A percentile compares a stretch with the other conserved stretches of the same genome.
phyloP scores from a whole-genome alignment of 2,797 vertebrate genomes.

The Falco naumanni region DNA sequence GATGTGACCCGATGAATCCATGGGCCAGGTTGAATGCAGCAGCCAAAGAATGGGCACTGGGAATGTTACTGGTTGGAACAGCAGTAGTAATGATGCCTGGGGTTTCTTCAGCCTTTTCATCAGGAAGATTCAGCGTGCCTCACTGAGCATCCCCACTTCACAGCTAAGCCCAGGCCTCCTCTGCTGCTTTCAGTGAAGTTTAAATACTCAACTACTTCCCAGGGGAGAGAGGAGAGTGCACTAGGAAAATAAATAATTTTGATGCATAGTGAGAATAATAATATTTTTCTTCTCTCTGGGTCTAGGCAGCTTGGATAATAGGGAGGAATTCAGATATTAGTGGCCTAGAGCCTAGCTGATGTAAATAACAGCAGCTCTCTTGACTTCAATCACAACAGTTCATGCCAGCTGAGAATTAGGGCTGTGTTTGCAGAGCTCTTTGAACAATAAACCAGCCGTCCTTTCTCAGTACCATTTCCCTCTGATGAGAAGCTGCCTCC shows the following conservation, averaged over 20 bases:
- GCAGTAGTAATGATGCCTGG: not conserved
- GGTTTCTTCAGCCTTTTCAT: not conserved
- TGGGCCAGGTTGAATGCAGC: accelerated
- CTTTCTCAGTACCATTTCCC: not conserved
- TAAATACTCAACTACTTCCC: not conserved
- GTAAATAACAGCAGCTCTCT: not conserved
- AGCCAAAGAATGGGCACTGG: not conserved
- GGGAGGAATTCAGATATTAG: not conserved
- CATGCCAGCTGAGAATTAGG: not conserved
- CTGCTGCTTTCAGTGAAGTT: not conserved
- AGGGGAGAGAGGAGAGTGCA: not conserved
- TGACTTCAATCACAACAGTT: not conserved
- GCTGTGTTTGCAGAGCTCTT: not conserved
- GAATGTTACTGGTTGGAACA: not conserved
- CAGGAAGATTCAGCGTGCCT: not conserved
- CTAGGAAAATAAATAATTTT: not conserved
- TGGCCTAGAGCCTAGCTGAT: not conserved
- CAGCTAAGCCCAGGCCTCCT: not conserved
- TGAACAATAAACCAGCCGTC: not conserved
- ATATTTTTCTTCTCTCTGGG: not conserved
- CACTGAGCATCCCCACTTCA: not conserved
- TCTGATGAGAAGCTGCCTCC: not conserved
- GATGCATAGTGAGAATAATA: not conserved
- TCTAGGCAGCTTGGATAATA: not conserved
- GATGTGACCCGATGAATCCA: not conserved